Base-by-base conservation (phyloP, 2,113 vertebrate species). In the Irena cyanogastra region DNA sequence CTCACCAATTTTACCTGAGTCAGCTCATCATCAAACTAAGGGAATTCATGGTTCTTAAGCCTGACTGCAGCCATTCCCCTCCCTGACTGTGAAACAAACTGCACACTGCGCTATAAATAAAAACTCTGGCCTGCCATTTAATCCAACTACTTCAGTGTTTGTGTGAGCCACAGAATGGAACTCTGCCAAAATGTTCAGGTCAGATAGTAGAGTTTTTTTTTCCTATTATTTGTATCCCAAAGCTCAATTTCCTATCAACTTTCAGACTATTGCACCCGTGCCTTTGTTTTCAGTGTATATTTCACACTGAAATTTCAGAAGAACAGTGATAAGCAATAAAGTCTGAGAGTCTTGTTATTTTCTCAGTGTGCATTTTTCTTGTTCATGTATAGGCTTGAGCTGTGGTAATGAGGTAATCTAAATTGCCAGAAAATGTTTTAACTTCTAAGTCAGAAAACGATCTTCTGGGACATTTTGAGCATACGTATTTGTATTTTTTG, bases 321-420 rank as follows among this genome's bases (percentile, higher is more conserved):
- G 17, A 41, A 57, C 77, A 90, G 31, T 4, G 35, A 9, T 61
- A 78, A 50, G 11, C 2, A 2, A 64, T 74, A 72, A 80, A 44
- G 49, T 69, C 61, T 77, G 44, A 86, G 61, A 60, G 70, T 18
- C 59, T 74, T 77, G 27, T 21, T 6, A 78, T 88, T 75, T 66
- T 88, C 54, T 84, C 5, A 2, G 5, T 66, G 26, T 60, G 22
- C 31, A 52, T 90, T 83, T 69, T 74, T 64, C 44, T 65, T 64
- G 33, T 80, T 94, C 93, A 30, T 95, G 90, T 85, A 50, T 70
- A 87, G 92, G 65, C 84, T 85, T 96, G 91, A 95, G 91, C 15
- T 47, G 33, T 83, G 41, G 53, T 45, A 87, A 87, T 23, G 49
- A 86, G 53, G 64, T 63, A 90, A 86, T 57, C 24, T 71, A 45